phyloP scores from a whole-genome alignment of 2,888 invertebrate species.

The Meta bourneti region DNA sequence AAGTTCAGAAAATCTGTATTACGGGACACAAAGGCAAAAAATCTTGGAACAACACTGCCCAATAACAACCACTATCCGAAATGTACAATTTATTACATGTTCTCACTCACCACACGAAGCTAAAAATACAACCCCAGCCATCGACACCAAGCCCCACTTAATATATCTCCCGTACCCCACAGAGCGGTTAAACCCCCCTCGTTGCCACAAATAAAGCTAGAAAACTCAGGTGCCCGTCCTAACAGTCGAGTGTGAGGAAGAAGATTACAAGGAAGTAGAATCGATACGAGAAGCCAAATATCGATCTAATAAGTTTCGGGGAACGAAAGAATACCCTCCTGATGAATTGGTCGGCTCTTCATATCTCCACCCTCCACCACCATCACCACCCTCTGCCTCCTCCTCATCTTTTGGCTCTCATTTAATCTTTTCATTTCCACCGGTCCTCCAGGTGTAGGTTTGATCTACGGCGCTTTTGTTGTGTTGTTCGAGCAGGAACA shows the following conservation, averaged over 20 bases:
- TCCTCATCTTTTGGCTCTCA: neutral
- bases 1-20: no score
- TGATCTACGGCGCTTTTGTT: slow-evolving; percentile 31
- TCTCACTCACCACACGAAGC: no score
- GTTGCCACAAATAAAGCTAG: neutral
- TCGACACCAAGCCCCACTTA: no score
- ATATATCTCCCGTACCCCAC: neutral
- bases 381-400: neutral
- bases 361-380: neutral
- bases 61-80: no score
- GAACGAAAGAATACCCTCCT: slow-evolving; percentile 57
- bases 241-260: neutral
- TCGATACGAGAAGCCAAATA: slow-evolving; percentile 54
- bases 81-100: no score
- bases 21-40: no score
- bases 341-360: slow-evolving; percentile 72
- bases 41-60: no score
- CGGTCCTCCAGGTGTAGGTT: slow-evolving; percentile 19
- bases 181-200: neutral
- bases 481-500: neutral
- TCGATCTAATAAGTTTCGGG: slow-evolving; percentile 72
- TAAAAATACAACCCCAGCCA: no score
- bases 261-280: slow-evolving; percentile 30
- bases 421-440: slow-evolving; percentile 29
- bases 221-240: neutral